Conservation (phyloP, 30 jellyfish, hydroid and myxozoan species). For the Nemopilema nomurai region DNA sequence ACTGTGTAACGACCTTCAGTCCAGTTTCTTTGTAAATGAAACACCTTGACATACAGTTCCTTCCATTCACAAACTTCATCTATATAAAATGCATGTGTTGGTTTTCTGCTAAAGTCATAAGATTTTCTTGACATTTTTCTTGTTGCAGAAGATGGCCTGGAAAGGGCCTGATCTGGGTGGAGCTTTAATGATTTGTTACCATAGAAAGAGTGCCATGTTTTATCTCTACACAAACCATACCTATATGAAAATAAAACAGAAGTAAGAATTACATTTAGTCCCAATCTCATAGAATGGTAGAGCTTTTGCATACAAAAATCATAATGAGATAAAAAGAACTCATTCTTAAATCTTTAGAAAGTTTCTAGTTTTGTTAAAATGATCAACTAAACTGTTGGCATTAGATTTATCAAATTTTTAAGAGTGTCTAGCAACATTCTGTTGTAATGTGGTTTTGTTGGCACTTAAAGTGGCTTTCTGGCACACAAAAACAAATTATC, state of each 20-base stretch:
- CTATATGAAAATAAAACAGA: not conserved
- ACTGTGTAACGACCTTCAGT: constrained; percentile 42
- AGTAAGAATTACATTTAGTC: not conserved
- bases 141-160: constrained; percentile 40
- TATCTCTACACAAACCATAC: constrained; percentile 20
- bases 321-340: too few species aligned
- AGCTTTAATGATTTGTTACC: constrained; percentile 8
- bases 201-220: constrained; percentile 30
- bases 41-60: constrained; percentile 27
- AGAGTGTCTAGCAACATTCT: too few species aligned
- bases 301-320: too few species aligned
- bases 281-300: too few species aligned
- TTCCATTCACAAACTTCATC: constrained; percentile 38
- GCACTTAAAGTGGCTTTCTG: too few species aligned
- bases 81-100: not conserved
- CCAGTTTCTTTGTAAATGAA: constrained; percentile 54
- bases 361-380: too few species aligned
- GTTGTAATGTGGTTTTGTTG: too few species aligned
- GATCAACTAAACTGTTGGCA: too few species aligned
- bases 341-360: too few species aligned
- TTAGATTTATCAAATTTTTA: too few species aligned
- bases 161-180: constrained; percentile 15
- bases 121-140: not conserved
- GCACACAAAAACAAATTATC: too few species aligned
- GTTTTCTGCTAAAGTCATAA: constrained; percentile 12